Conservation (phyloP, 2,888 invertebrate species). For the Spialia ferax region DNA sequence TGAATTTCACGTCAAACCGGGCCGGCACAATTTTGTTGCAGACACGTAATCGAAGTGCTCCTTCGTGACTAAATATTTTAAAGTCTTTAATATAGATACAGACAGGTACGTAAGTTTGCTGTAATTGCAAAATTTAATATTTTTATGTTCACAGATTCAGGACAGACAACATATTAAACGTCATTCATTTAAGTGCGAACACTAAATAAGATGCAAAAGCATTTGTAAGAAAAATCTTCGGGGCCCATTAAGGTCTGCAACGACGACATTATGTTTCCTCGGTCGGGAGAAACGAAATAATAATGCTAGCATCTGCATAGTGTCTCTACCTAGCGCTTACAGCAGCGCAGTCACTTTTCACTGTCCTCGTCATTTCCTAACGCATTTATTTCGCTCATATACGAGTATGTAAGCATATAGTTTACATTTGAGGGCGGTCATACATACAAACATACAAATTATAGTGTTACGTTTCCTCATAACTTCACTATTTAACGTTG, state of each 20-base stretch:
- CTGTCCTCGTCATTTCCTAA: constrained; percentile 35
- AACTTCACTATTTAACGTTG: not conserved
- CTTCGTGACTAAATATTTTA: constrained; percentile 38
- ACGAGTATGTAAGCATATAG: not conserved
- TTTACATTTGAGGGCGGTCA: not conserved
- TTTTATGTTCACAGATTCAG: not conserved
- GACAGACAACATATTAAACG: not conserved
- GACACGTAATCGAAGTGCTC: constrained; percentile 28
- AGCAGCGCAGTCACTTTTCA: constrained; percentile 36
- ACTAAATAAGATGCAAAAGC: constrained; percentile 4
- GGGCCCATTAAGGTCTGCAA: constrained; percentile 17
- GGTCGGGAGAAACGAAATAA: constrained; percentile 30
- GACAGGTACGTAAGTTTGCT: not conserved
- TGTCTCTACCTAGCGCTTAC: constrained; percentile 28
- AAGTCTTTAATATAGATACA: constrained; percentile 17
- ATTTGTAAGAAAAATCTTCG: constrained; percentile 22
- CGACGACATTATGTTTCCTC: constrained; percentile 29
- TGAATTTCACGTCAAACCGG: constrained; percentile 39
- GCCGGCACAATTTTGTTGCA: constrained; percentile 29
- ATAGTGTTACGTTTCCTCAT: not conserved
- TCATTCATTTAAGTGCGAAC: not conserved
- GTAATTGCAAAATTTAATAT: not conserved
- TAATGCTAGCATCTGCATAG: constrained; percentile 33
- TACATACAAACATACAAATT: not conserved
- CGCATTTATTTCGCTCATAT: constrained; percentile 31